Evolutionary conservation across 2,797 vertebrate species (phyloP).

Genomic region (Acridotheres tristis): DNA sequence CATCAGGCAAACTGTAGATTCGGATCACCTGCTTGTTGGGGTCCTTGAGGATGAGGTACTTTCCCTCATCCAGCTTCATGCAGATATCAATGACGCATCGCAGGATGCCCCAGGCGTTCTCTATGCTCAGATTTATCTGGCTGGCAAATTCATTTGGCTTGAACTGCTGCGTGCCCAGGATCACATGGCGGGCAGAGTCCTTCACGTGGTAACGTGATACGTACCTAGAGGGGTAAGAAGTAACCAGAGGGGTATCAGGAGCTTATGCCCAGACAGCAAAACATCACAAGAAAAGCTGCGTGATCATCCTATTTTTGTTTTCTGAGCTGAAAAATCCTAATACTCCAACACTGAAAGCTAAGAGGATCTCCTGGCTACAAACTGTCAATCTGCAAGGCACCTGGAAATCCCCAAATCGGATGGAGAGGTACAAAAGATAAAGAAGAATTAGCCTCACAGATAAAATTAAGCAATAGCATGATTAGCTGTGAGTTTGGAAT

Average conservation of each 20-base stretch:
- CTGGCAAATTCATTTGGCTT: slow-evolving; percentile 99
- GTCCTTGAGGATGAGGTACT: slow-evolving; percentile 99
- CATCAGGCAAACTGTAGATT: slow-evolving; percentile 96
- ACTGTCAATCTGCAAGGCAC: neutral
- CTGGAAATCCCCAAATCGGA: neutral
- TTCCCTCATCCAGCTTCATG: slow-evolving; percentile 98
- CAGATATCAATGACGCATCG: slow-evolving; percentile 98
- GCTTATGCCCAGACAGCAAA: neutral
- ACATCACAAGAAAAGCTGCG: rapidly evolving
- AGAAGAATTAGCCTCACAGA: neutral
- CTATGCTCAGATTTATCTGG: slow-evolving; percentile 99
- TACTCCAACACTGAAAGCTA: neutral
- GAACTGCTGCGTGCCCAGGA: slow-evolving; percentile 98
- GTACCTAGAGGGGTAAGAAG: slow-evolving; percentile 76
- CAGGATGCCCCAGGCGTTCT: slow-evolving; percentile 98
- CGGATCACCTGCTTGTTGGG: slow-evolving; percentile 99
- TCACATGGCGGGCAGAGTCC: slow-evolving; percentile 93
- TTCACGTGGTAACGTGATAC: slow-evolving; percentile 97
- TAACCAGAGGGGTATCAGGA: neutral
- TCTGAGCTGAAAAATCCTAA: neutral
- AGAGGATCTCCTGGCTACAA: neutral
- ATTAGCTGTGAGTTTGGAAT: neutral
- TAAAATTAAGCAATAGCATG: neutral
- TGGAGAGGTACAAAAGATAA: neutral
- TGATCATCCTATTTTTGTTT: neutral